Base-by-base conservation (phyloP, 2,113 vertebrate genomes). In the Apus apus region DNA sequence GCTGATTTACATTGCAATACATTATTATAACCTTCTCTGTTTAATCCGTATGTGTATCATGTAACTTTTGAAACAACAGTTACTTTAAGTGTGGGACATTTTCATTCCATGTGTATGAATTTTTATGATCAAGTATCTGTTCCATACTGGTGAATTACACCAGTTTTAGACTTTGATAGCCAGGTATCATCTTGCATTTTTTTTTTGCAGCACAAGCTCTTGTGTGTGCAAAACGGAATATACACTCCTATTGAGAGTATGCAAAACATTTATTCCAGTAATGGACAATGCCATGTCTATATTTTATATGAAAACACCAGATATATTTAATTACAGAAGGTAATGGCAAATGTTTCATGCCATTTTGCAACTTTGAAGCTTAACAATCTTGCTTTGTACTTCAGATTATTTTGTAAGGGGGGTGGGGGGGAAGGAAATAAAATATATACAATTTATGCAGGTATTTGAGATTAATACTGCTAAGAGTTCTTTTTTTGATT, bases 401-500 rank as follows among this genome's bases (percentile, higher is more conserved):
- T 97, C 95, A 94, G 89, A 95, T 97, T 97, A 96, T 97, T 97
- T 97, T 97, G 84, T 96, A 97, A 90, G 96, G 70, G 89, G 92
- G 91, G 84, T 95, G 70, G 89, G 92, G 91, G 84, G 84, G 51
- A 58, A 56, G 89, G 79, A 95, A 93, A 95, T 79, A 3, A 96
- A 93, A 74, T 97, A 90, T 93, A 97, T 96, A 96, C 95, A 96
- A 93, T 95, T 96, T 97, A 96, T 97, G 78, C 96, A 94, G 87
- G 43, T 96, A 92, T 97, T 96, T 93, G 92, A 97, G 87, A 97
- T 97, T 91, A 91, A 94, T 97, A 94, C 96, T 94, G 93, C 96
- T 97, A 97, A 96, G 93, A 96, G 77, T 79, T 95, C 81, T 89
- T 91, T 96, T 97, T 98, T 97, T 97, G 96, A 97, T 80, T 98